Base-by-base conservation (phyloP, 2,113 vertebrate genomes). In the Chloroceryle aenea region DNA sequence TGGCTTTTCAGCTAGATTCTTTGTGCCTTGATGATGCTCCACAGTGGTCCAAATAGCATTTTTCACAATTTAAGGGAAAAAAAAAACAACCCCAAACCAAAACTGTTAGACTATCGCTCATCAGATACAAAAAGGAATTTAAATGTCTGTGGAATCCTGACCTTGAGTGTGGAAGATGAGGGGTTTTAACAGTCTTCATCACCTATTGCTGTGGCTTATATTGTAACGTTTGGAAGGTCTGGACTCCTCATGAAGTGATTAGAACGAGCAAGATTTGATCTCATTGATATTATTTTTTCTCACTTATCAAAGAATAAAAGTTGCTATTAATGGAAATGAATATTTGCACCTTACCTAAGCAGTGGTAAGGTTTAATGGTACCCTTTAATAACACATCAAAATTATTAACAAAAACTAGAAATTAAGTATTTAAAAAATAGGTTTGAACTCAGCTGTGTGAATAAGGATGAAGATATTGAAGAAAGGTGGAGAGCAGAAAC, bases 151-250 rank as follows among this genome's bases (percentile, higher is more conserved):
- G 20, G 27, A 72, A 47, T 38, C 47, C 15, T 30, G 10, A 9
- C 61, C 40, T 50, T 69, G 29, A 4, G 22, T 13, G 0, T 43
- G 18, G 61, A 34, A 58, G 36, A 9, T 36, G 27, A 48, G 21
- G 4, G 6, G 67, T 85, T 14, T 59, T 14, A 17, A 45, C 9
- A 56, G 63, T 48, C 5, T 34, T 58, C 13, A 18, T 43, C 62
- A 68, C 4, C 22, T 79, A 0, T 52, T 56, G 23, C 9, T 75
- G 26, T 0, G 1, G 5, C 6, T 55, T 53, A 18, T 13, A 14
- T n/a, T 85, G 22, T 61, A 45, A 10, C 40, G 27, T 53, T 95
- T 29, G 9, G 25, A 73, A 72, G 9, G 12, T 58, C 30, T 75
- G 43, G 25, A 79, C 82, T 67, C 42, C 21, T 72, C 27, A n/a